Evolutionary conservation across 2,888 invertebrate genomes (phyloP).

Genomic region (Chloromyia formosa): DNA sequence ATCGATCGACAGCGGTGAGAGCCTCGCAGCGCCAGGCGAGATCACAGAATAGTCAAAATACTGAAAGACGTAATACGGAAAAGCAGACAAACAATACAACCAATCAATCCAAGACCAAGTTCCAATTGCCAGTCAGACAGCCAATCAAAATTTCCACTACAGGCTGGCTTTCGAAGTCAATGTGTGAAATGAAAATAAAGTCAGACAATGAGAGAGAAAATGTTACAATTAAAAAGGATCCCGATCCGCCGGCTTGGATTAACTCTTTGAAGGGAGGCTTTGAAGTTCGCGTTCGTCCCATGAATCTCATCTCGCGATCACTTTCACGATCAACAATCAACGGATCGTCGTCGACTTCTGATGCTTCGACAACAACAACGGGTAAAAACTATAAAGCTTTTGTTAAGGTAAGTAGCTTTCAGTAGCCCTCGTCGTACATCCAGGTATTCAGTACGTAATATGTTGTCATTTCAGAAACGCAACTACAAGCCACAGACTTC

Average conservation of each 20-base stretch:
- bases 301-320: conserved; percentile 51
- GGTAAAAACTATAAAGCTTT: conserved; percentile 60
- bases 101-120: conserved; percentile 25
- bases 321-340: conserved; percentile 15
- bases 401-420: conserved; percentile 56
- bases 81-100: neutral
- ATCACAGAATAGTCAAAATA: neutral
- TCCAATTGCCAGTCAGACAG: conserved; percentile 51
- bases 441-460: no score
- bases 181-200: conserved; percentile 52
- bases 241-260: conserved; percentile 52
- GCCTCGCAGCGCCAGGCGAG: neutral
- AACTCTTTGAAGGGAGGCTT: conserved; percentile 56
- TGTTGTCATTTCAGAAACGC: conserved; percentile 53
- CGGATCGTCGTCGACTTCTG: conserved; percentile 32
- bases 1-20: neutral
- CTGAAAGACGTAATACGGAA: neutral
- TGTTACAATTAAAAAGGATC: conserved; percentile 49
- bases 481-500: conserved; percentile 55
- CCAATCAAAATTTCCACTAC: conserved; percentile 51
- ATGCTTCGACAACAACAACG: conserved; percentile 44
- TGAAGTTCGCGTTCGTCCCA: conserved; percentile 55
- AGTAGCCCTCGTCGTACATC: no score
- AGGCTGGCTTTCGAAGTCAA: conserved; percentile 59
- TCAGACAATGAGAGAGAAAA: conserved; percentile 47